Conservation (phyloP, 2,888 invertebrate genomes). For the Netelia melanura region DNA sequence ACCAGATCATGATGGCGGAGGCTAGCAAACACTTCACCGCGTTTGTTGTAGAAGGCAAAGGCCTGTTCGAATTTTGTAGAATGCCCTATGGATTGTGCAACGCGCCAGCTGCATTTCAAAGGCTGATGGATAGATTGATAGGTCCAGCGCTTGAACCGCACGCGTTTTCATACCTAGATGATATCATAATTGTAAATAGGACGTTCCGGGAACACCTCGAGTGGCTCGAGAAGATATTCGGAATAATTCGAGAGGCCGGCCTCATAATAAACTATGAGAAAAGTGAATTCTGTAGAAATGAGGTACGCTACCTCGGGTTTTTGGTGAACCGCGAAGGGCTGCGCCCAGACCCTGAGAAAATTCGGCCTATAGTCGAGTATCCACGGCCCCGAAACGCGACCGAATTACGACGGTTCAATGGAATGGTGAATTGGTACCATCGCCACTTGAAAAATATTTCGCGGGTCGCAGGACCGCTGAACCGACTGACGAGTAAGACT, state of each 20-base stretch:
- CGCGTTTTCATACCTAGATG: constrained; percentile 62
- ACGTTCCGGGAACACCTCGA: constrained; percentile 54
- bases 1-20: too few species aligned
- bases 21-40: too few species aligned
- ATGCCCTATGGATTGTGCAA: too few species aligned
- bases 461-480: background rate
- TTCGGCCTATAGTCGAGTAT: background rate
- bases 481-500: background rate
- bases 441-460: background rate
- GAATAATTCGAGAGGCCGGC: background rate
- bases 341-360: too few species aligned
- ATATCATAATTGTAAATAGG: constrained; percentile 50
- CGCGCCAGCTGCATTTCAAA: too few species aligned
- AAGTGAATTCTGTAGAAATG: too few species aligned
- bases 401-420: background rate
- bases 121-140: too few species aligned
- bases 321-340: too few species aligned
- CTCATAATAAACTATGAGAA: too few species aligned
- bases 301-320: too few species aligned
- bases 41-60: too few species aligned
- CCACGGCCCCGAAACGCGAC: background rate
- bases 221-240: constrained; percentile 38
- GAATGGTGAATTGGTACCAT: background rate
- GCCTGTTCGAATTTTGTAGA: too few species aligned
- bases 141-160: background rate